Base-by-base conservation (phyloP, 2,797 vertebrate species). In the Tokudaia tokunoshimensis region DNA sequence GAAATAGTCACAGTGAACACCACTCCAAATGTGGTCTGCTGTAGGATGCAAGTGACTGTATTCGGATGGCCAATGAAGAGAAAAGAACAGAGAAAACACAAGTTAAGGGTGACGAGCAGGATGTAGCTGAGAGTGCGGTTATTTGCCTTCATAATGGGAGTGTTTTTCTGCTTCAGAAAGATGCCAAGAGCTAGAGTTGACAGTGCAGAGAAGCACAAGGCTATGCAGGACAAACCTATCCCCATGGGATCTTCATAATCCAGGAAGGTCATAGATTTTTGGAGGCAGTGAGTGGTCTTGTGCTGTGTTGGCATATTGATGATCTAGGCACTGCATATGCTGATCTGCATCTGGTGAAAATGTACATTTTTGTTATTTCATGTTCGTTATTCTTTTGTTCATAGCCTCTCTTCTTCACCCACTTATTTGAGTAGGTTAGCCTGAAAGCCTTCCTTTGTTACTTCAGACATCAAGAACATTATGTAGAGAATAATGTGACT, bases 161-260 rank as follows among this genome's bases (percentile, higher is more conserved):
- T 74, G 90, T 72, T 47, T 50, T 17, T 11, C 4, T 82, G n/a
- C 83, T 91, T 93, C 76, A 91, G 15, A 26, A 95, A 96, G 50
- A 76, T 70, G 1, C 91, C 65, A 29, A 76, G 86, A 41, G 82
- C 41, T 17, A 59, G 26, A 55, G 41, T 22, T 78, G 76, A 47
- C 70, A 87, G 26, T 24, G 37, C 50, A 74, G 79, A 92, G 26
- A 94, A 31, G 50, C 47, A 59, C n/a, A 82, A 31, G 5, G 86
- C 41, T 0, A 1, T 13, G 59, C 15, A 81, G 70, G 59, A 61
- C 31, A 93, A 41, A 2, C 14, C 12, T n/a, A 41, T 52, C 57
- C 47, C 26, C 80, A 90, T 0, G 41, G 81, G 37, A 26, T 81
- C 90, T 1, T 75, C 37, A 67, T 2, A 80, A 1, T 14, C 65